phyloP scores from a whole-genome alignment of 2,113 vertebrate genomes.

The Tretioscincus oriximinensis region DNA sequence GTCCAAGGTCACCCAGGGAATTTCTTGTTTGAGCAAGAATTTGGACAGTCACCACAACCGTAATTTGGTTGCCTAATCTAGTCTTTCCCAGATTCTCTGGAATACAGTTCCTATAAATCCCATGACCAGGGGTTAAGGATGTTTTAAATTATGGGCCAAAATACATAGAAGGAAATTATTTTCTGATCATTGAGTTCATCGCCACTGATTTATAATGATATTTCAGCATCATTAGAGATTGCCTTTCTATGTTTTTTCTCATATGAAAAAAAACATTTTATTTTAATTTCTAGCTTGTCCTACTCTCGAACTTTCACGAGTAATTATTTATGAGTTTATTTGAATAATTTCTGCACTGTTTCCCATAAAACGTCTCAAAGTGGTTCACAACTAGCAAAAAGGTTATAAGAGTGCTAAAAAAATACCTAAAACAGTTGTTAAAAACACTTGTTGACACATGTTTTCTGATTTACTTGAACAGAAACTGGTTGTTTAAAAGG shows the following conservation, averaged over 20 bases:
- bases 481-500: not conserved
- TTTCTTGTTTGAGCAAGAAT: not conserved
- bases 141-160: not conserved
- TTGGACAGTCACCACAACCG: not conserved
- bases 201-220: not conserved
- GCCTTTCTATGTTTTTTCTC: not conserved
- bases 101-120: too few species aligned
- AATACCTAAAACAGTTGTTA: too few species aligned
- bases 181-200: too few species aligned
- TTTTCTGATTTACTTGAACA: not conserved
- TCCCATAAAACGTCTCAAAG: too few species aligned
- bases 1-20: not conserved
- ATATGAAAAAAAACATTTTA: not conserved
- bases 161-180: not conserved
- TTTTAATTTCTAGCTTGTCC: not conserved
- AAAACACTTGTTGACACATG: not conserved
- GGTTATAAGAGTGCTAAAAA: too few species aligned
- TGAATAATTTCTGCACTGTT: too few species aligned
- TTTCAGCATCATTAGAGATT: not conserved
- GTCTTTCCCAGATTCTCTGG: too few species aligned
- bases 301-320: not conserved
- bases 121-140: not conserved
- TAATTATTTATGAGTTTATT: too few species aligned
- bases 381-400: too few species aligned
- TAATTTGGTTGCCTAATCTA: too few species aligned